Conservation (phyloP, 2,888 invertebrate species). For the Epiblema foenella region DNA sequence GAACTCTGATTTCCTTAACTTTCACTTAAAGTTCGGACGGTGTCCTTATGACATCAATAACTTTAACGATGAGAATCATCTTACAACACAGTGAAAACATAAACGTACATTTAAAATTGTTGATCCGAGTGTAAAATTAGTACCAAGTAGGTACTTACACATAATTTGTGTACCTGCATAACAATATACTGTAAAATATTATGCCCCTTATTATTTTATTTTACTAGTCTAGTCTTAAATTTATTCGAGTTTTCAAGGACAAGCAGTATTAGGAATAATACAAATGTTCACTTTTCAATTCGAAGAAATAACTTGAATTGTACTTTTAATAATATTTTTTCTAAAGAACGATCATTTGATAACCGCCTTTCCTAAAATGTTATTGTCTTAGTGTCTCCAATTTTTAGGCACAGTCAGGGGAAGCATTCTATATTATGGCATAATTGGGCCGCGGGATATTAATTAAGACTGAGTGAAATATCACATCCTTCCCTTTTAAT, state of each 20-base stretch:
- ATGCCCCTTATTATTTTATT: too few species aligned
- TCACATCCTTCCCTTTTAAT: conserved; percentile 62
- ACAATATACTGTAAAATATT: too few species aligned
- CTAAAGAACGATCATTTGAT: conserved; percentile 15
- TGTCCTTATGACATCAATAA: too few species aligned
- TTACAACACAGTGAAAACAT: background rate
- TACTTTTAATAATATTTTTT: background rate
- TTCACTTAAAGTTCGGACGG: too few species aligned
- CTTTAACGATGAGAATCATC: too few species aligned
- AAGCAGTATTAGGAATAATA: background rate
- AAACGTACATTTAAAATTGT: background rate
- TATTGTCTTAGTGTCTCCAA: conserved; percentile 28
- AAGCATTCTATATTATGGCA: conserved; percentile 60
- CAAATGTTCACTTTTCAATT: background rate
- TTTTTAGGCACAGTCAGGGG: conserved; percentile 51
- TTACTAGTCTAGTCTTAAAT: background rate
- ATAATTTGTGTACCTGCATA: too few species aligned
- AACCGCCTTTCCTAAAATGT: conserved; percentile 1
- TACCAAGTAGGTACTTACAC: too few species aligned
- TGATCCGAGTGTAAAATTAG: background rate
- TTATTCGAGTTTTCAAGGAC: background rate
- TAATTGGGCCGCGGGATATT: conserved; percentile 67
- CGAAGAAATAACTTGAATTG: background rate
- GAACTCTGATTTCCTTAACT: too few species aligned
- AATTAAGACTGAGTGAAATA: conserved; percentile 67